phyloP scores from a whole-genome alignment of 2,797 vertebrate species.

The Pygocentrus nattereri region DNA sequence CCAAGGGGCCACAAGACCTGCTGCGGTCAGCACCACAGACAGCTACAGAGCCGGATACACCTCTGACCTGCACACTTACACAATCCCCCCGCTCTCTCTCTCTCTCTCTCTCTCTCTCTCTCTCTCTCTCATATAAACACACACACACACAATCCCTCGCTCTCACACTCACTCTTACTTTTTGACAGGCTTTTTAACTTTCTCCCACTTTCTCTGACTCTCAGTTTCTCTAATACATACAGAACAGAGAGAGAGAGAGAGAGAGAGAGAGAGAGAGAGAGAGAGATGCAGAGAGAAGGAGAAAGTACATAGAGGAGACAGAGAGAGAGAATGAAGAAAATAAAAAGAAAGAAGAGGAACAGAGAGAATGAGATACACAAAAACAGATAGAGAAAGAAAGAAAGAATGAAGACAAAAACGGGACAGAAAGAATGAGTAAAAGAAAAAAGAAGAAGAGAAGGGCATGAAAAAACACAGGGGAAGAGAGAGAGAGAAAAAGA shows the following conservation, averaged over 20 bases:
- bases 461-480: background rate
- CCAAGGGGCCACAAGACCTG: slow-evolving; percentile 17
- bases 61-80: slow-evolving; percentile 25
- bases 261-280: no score
- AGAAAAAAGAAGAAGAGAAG: no score
- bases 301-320: no score
- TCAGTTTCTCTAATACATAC: background rate
- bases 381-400: no score
- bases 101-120: background rate
- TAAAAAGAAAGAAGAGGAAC: no score
- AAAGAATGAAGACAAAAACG: no score
- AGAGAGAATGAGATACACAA: no score
- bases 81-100: background rate
- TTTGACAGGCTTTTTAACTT: background rate
- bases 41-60: slow-evolving; percentile 3
- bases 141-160: background rate
- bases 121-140: slow-evolving; percentile 21
- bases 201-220: background rate
- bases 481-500: background rate
- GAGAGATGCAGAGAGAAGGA: no score
- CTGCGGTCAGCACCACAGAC: slow-evolving; percentile 37
- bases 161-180: background rate
- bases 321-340: no score
- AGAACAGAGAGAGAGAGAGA: background rate
- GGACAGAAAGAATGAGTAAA: background rate